Evolutionary conservation across 2,113 vertebrate species (phyloP), one percentile per base, ranked within the genome.

Genomic region (Amblyopsis rosae): DNA sequence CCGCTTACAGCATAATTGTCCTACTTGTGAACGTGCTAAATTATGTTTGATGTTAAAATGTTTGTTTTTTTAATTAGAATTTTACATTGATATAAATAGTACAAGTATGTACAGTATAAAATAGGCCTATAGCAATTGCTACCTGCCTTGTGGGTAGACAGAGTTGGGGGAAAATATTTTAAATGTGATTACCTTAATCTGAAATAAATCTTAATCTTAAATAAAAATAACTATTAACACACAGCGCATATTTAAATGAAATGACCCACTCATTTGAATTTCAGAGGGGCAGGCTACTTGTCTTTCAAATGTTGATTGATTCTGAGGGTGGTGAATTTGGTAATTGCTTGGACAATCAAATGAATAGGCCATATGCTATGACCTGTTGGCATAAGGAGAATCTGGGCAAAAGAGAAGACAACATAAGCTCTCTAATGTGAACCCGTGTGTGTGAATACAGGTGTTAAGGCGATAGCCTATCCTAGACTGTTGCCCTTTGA

Each of bases 311-410:
- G 54, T 48, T 64, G 47, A 66, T 65, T 69, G 12, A 74, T 53
- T 70, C 76, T 65, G 53, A 55, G 66, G 75, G 67, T 63, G 69
- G 56, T 74, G 67, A 68, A 77, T 80, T 33, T 59, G 58, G 5
- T 78, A 73, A 76, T 76, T 79, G 56, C 59, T 72, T 73, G 63
- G 62, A 73, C 35, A 79, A 79, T 71, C 58, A 69, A 72, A 82
- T 80, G 59, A 79, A 78, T 74, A 9, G 26, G 12, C 10, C 12
- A 51, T 54, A 74, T 16, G 10, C n/a, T 62, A 16, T 26, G 12
- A 59, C 26, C 6, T 83, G n/a, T 82, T 77, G 69, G 45, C 9
- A 48, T 13, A 32, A 49, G 41, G 56, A 72, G 55, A 59, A 67
- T 60, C 59, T 62, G 50, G 70, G 62, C 65, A 32, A 62, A 62